Base-by-base conservation (phyloP, 2,113 vertebrate genomes). In the Tamias sibiricus region DNA sequence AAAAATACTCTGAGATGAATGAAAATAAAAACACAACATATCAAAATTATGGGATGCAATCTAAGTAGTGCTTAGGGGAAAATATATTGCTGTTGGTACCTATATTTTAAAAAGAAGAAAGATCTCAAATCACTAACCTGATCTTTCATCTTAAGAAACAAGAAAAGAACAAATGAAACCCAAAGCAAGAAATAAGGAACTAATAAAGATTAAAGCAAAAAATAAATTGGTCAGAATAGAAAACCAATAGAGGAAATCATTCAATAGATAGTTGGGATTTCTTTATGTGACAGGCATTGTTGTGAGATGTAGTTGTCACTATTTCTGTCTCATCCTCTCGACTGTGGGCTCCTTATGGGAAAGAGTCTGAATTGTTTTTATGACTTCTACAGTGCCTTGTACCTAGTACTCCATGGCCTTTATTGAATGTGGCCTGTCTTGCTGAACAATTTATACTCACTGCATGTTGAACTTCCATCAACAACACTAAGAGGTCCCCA, bases 91-190 rank as follows among this genome's bases (percentile, higher is more conserved):
- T 81, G 2, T 86, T 40, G 8, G 20, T 80, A 20, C 14, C 47
- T 47, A 24, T 35, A 74, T 52, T 85, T 54, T 24, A 44, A 30
- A 69, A 35, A 79, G 37, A 94, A 85, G 37, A 40, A 74, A 68
- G 20, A 49, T 68, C 10, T 54, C 5, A 44, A n/a, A 75, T 90
- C 35, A 74, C 14, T 69, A 87, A 54, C 59, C 42, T 69, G 75
- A 75, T 37, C 4, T 79, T 97, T 88, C 26, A 82, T 69, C 14
- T 83, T 75, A 68, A 89, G 77, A 91, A 79, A 86, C 14, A 49
- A 75, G 20, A 82, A 66, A 80, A 84, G 10, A 81, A 16, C 35
- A 85, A 83, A 90, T 59, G 69, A 77, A 96, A 54, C 17, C 40
- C 40, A 88, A 85, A 47, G 19, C 0, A 88, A 42, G 4, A 93